Evolutionary conservation across 2,113 vertebrate genomes (phyloP).

Genomic region (Otis tarda): DNA sequence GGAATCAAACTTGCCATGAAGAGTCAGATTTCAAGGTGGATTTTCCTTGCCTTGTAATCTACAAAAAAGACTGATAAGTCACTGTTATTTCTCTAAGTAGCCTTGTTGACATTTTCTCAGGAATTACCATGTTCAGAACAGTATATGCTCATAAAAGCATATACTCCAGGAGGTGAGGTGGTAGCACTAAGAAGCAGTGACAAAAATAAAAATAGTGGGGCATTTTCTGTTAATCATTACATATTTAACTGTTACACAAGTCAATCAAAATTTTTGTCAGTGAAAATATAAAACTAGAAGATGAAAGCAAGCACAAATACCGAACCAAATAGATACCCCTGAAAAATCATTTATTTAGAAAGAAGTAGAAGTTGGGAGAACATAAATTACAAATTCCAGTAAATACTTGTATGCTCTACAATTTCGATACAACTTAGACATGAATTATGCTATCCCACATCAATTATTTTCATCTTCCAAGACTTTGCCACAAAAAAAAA

Average conservation of each 20-base stretch:
- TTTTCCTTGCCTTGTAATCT: slow-evolving; percentile 5
- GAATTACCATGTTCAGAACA: not conserved
- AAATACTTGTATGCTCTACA: not conserved
- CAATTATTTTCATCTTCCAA: not conserved
- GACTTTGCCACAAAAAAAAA: not conserved
- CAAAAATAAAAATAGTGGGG: not conserved
- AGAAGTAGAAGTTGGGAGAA: not conserved
- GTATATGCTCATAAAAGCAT: not conserved
- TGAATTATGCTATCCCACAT: not conserved
- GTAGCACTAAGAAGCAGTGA: not conserved
- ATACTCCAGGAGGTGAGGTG: not conserved
- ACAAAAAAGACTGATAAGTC: not conserved
- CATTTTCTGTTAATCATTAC: not conserved
- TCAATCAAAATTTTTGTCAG: not conserved
- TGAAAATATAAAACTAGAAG: not conserved
- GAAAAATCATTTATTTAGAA: not conserved
- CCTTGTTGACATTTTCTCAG: slow-evolving; percentile 1
- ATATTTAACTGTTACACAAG: not conserved
- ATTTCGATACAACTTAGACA: not conserved
- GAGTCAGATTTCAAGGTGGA: slow-evolving; percentile 11
- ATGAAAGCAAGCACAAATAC: not conserved
- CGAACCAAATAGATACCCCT: not conserved
- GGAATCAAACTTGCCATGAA: not conserved
- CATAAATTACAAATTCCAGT: not conserved
- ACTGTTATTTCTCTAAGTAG: not conserved